Percentiles rank a stretch among this genome's conserved stretches.
Conservation (phyloP, 1,140 invertebrate genomes). For the Apis cerana region DNA sequence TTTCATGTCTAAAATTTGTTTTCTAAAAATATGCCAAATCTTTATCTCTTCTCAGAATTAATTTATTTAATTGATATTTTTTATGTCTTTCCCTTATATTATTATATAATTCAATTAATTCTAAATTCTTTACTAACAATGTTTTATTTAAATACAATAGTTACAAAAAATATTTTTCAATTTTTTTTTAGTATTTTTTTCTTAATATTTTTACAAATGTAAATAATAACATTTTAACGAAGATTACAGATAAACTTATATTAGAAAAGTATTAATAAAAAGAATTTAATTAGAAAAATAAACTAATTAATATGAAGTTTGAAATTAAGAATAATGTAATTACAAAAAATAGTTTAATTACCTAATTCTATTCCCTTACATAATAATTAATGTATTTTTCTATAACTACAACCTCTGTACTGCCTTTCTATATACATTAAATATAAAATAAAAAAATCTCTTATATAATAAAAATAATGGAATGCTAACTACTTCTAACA, state of each 20-base stretch:
- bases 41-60: too few relatives aligned
- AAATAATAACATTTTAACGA: conserved; percentile 4
- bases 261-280: conserved; percentile 10
- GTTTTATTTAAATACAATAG: conserved; percentile 16
- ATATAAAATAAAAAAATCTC: not conserved
- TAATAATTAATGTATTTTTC: not conserved
- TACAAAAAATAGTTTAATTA: not conserved
- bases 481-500: not conserved
- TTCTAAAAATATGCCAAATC: too few relatives aligned
- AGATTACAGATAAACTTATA: not conserved
- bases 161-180: conserved; percentile 11
- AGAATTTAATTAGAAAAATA: not conserved
- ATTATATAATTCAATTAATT: conserved; percentile 1
- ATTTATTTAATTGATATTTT: too few relatives aligned
- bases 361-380: not conserved
- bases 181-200: not conserved
- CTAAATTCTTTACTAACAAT: conserved; percentile 28
- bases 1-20: too few relatives aligned
- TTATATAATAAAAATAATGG: not conserved
- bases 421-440: not conserved
- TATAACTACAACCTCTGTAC: not conserved
- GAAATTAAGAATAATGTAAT: not conserved
- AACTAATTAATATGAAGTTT: not conserved
- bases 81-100: too few relatives aligned
- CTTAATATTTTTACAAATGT: not conserved